Evolutionary conservation across 2,797 vertebrate species (phyloP), one percentile per base, ranked within the genome.

Genomic region (Cirrhinus mrigala): DNA sequence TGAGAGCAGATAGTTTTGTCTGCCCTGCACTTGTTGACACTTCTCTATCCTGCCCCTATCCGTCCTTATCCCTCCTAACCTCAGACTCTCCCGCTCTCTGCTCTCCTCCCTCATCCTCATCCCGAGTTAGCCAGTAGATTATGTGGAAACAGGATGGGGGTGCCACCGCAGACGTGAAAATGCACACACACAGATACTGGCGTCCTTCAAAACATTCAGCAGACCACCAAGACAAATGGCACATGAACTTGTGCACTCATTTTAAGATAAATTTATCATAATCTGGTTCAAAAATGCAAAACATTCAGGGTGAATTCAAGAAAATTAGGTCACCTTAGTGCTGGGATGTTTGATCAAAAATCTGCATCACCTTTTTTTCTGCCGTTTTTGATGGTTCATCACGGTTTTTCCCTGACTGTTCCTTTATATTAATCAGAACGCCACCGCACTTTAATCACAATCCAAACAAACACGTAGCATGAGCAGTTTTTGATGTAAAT

Each of bases 1-100:
- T 87, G 83, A 92, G 91, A 92, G 82, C 50, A 92, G 93, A 95
- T 94, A 94, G 93, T 90, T 91, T 94, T 95, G 94, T 95, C 93
- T 94, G 64, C 90, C 94, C 92, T 84, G 86, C 91, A 94, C 91
- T 90, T 79, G 75, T 84, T 89, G 82, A 78, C 83, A 88, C 75
- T 64, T 88, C 33, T 78, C 84, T 79, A 62, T 87, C 78, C 74
- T 85, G 22, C 52, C 86, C 90, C 84, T 90, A 87, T 88, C 78
- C 76, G 18, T 80, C 56, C 68, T 86, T 79, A 78, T 88, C 79
- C 78, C 24, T 60, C 66, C 82, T 85, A 89, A 86, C 79, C 85
- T 83, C 79, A 84, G 73, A 40, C 37, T 85, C 56, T 81, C 64
- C 68, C 77, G 73, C 68, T 79, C 66, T 69, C 54, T 76, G 56